Evolutionary conservation across 1,140 invertebrate species (phyloP), one percentile per base, ranked within the genome.

Genomic region (Bombus balteatus): DNA sequence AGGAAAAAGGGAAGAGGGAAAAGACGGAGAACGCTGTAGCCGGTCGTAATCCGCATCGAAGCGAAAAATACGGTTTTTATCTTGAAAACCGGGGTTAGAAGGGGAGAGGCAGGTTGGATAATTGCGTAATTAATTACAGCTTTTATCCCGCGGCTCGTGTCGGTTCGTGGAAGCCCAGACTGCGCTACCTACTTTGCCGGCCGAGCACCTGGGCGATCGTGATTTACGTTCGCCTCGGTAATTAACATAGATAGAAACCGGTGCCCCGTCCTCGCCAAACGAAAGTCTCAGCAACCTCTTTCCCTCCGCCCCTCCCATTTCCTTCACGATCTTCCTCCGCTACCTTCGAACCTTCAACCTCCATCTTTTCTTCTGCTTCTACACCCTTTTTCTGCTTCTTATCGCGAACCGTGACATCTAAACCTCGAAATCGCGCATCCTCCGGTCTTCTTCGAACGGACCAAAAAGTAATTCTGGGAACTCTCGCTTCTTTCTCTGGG

Each of bases 121-220:
- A 94, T 93, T 94, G 92, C 91, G 92, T 94, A 94, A 94, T 94
- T 94, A 94, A 94, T 94, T 94, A 93, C 91, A 76, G 90, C 86
- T 90, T 91, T 93, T 92, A 93, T 92, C 91, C 88, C 79, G 87
- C 78, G 85, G 65, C 41, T 76, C 78, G 85, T 68, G 81, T 77
- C 73, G 81, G 77, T 79, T 86, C 83, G 78, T 84, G 78, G 72
- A 81, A 91, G 79, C 82, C 77, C 34, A 68, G n/a, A 41, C 76
- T 73, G 83, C 86, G 83, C 82, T 88, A 81, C 83, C 86, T 87
- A 91, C 81, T 91, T 87, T 90, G 83, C 84, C 86, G 87, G 83
- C 83, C 72, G 83, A 85, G 87, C 87, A 91, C 88, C 89, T 91
- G 91, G 81, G 85, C 88, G 83, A 92, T 92, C 89, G 89, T 92